phyloP scores from a whole-genome alignment of 2,888 invertebrate genomes.

The Polylopha cassiicola region DNA sequence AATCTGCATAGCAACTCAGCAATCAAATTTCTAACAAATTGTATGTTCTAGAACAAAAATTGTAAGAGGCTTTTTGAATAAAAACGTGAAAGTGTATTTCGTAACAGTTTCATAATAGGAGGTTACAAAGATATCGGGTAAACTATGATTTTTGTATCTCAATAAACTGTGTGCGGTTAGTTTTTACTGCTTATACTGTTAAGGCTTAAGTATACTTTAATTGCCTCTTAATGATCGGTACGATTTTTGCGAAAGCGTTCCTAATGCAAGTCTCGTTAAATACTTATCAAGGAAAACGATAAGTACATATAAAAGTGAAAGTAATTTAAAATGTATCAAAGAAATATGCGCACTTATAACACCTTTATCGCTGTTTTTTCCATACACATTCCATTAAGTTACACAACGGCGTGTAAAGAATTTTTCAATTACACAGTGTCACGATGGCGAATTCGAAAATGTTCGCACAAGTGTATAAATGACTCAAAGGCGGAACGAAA shows the following conservation, averaged over 20 bases:
- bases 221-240: conserved; percentile 23
- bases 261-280: conserved; percentile 24
- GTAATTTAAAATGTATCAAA: conserved; percentile 4
- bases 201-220: conserved; percentile 29
- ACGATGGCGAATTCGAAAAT: too few species aligned
- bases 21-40: conserved; percentile 21
- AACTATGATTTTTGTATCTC: conserved; percentile 3
- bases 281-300: conserved; percentile 3
- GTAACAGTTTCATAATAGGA: conserved; percentile 17
- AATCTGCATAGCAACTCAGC: conserved; percentile 7
- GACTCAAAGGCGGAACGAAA: conserved; percentile 19
- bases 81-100: conserved; percentile 18
- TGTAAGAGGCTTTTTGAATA: conserved; percentile 9
- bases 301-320: conserved; percentile 20
- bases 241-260: conserved; percentile 34
- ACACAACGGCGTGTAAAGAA: too few species aligned
- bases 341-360: too few species aligned
- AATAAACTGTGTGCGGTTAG: conserved; percentile 19
- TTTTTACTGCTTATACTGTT: conserved; percentile 15
- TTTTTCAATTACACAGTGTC: too few species aligned
- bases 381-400: too few species aligned
- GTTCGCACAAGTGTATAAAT: conserved; percentile 4
- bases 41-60: conserved; percentile 7
- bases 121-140: too few species aligned
- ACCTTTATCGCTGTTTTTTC: too few species aligned